Percentiles rank a stretch among this genome's conserved stretches.
Conservation (phyloP, 1,140 invertebrate species). For the Zaprionus tsacasi region DNA sequence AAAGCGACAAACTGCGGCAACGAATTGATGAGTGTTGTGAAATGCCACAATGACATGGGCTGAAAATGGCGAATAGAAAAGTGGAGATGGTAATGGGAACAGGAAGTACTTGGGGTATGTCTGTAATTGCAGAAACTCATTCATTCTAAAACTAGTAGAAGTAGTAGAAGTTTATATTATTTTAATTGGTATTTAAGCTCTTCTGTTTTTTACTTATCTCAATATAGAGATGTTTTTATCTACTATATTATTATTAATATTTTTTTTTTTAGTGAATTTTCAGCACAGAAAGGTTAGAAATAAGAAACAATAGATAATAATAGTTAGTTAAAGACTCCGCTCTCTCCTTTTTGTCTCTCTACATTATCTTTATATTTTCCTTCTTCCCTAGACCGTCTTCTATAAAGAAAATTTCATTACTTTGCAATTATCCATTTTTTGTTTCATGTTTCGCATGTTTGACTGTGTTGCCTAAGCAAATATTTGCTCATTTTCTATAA, state of each 20-base stretch:
- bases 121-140: too few species aligned
- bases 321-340: not conserved
- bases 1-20: slow-evolving; percentile 60
- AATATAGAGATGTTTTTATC: too few species aligned
- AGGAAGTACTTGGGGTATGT: not conserved
- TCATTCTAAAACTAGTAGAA: too few species aligned
- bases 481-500: slow-evolving; percentile 51
- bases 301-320: too few species aligned
- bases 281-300: too few species aligned
- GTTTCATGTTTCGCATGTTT: slow-evolving; percentile 19
- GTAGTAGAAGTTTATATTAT: too few species aligned
- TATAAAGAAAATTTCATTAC: slow-evolving; percentile 41
- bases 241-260: too few species aligned
- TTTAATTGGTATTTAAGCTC: too few species aligned
- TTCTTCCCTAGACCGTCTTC: not conserved
- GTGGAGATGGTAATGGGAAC: not conserved
- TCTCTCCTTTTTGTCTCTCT: too few species aligned
- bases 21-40: slow-evolving; percentile 17
- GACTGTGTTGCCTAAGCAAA: slow-evolving; percentile 46
- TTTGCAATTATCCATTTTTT: slow-evolving; percentile 38
- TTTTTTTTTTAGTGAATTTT: too few species aligned
- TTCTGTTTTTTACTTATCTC: too few species aligned
- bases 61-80: not conserved
- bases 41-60: slow-evolving; percentile 18
- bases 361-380: too few species aligned